A percentile compares a stretch with the other conserved stretches of the same genome.
Evolutionary conservation across 1,140 invertebrate genomes (phyloP).

Genomic region (Drosophila rhopaloa): DNA sequence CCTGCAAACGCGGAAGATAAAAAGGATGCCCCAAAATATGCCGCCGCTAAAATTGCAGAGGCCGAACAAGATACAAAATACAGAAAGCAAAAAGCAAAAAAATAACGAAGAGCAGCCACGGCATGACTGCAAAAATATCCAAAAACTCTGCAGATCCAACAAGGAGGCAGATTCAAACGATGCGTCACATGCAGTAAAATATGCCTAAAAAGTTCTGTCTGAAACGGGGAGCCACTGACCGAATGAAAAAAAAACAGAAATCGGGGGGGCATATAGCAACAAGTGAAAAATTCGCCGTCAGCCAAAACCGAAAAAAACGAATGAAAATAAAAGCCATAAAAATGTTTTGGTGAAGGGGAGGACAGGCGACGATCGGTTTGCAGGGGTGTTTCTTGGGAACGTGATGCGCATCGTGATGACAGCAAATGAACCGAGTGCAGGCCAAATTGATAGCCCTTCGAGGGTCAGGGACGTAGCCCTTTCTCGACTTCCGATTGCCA

Average conservation of each 20-base stretch:
- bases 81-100: constrained; percentile 29
- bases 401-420: constrained; percentile 57
- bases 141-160: constrained; percentile 70
- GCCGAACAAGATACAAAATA: constrained; percentile 37
- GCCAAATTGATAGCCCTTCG: constrained; percentile 19
- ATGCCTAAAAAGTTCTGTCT: constrained; percentile 61
- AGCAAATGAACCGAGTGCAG: constrained; percentile 35
- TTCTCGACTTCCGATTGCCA: neutral
- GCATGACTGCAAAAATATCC: constrained; percentile 69
- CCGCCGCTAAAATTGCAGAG: constrained; percentile 63
- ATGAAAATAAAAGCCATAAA: constrained; percentile 61
- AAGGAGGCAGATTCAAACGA: constrained; percentile 43
- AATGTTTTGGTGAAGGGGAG: constrained; percentile 72
- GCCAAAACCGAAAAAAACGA: constrained; percentile 18
- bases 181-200: constrained; percentile 77
- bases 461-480: constrained; percentile 28
- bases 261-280: constrained; percentile 46
- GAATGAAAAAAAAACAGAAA: constrained; percentile 1
- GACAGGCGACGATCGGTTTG: constrained; percentile 51
- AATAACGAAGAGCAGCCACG: constrained; percentile 21
- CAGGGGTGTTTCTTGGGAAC: constrained; percentile 46
- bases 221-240: constrained; percentile 5
- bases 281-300: constrained; percentile 61
- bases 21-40: constrained; percentile 80
- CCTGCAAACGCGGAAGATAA: constrained; percentile 80